phyloP scores from a whole-genome alignment of 2,113 vertebrate genomes.

The Spea bombifrons region DNA sequence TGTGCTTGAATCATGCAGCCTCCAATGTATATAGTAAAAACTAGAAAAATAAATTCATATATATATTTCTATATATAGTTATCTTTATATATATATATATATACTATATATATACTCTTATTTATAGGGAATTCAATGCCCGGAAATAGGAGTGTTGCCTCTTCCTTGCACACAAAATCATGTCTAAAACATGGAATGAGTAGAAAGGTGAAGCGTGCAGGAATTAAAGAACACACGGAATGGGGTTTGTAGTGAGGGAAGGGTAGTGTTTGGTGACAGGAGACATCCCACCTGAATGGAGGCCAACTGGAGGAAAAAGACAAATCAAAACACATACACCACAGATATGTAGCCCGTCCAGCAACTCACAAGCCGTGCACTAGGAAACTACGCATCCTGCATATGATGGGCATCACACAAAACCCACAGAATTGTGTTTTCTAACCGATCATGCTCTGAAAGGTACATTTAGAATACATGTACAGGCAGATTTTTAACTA shows the following conservation, averaged over 20 bases:
- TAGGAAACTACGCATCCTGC: not conserved
- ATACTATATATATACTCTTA: not conserved
- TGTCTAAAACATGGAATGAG: conserved; percentile 45
- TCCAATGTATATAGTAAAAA: conserved; percentile 41
- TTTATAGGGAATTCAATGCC: conserved; percentile 44
- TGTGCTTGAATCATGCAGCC: conserved; percentile 46
- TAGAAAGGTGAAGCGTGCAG: conserved; percentile 6
- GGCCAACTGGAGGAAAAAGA: not conserved
- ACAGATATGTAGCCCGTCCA: not conserved
- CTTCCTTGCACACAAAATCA: conserved; percentile 42
- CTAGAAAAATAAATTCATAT: conserved; percentile 47
- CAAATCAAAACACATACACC: no score
- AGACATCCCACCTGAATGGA: not conserved
- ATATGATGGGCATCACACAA: no score
- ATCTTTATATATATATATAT: conserved; percentile 32
- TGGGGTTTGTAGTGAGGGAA: not conserved
- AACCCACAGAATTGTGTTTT: not conserved
- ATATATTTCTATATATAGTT: conserved; percentile 40
- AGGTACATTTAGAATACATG: conserved; percentile 13
- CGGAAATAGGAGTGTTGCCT: conserved; percentile 45
- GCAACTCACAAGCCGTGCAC: not conserved
- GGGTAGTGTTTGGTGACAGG: not conserved
- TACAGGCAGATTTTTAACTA: not conserved
- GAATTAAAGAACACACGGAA: conserved; percentile 21
- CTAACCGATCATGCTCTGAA: conserved; percentile 24